A percentile compares a stretch with the other conserved stretches of the same genome.
Evolutionary conservation across 2,113 vertebrate species (phyloP).

Genomic region (Aix galericulata): DNA sequence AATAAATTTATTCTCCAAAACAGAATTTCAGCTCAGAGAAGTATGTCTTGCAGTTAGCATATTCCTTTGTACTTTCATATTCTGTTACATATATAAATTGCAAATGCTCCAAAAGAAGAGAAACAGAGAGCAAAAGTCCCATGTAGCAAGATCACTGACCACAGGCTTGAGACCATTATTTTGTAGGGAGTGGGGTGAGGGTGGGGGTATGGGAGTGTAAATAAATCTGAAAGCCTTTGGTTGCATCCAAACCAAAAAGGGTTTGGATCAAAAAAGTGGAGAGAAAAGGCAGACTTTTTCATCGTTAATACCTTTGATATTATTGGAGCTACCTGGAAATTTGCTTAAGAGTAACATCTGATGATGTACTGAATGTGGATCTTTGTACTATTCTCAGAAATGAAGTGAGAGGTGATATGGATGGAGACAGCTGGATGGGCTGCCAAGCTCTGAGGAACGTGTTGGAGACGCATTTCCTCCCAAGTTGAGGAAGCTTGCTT

Average conservation of each 20-base stretch:
- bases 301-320: neutral
- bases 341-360: neutral
- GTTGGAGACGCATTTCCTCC: neutral
- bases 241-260: neutral
- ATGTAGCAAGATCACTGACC: neutral
- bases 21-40: neutral
- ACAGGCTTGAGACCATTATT: neutral
- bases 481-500: neutral
- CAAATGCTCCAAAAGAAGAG: neutral
- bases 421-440: too few species aligned
- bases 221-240: neutral
- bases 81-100: neutral
- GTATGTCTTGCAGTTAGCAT: neutral
- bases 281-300: neutral
- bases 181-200: neutral
- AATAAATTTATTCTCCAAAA: neutral
- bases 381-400: neutral
- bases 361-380: neutral
- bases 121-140: neutral
- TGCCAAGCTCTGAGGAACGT: neutral
- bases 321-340: neutral
- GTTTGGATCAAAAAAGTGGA: neutral
- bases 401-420: neutral
- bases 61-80: neutral
- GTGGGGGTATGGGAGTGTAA: neutral